Evolutionary conservation across 2,888 invertebrate species (phyloP).

Genomic region (Dryocosmus kuriphilus): DNA sequence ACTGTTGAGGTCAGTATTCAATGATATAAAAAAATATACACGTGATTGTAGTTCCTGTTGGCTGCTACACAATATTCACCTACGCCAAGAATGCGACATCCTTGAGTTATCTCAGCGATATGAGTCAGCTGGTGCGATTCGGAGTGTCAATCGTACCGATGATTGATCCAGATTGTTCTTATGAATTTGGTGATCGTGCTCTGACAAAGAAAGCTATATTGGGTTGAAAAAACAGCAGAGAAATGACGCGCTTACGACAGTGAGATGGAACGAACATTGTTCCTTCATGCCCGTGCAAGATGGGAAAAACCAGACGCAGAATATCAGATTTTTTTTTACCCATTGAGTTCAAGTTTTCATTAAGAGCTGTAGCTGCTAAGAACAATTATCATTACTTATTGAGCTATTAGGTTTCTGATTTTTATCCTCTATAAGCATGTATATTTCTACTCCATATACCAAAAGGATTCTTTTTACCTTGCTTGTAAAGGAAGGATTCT

Average conservation of each 20-base stretch:
- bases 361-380: neutral
- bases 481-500: no score
- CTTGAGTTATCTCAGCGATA: conserved; percentile 31
- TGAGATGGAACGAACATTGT: conserved; percentile 9
- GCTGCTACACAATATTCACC: neutral
- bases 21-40: neutral
- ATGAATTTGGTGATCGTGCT: neutral
- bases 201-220: neutral
- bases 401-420: neutral
- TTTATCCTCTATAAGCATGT: neutral
- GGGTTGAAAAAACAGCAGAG: neutral
- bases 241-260: neutral
- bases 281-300: conserved; percentile 6
- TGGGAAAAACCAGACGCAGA: conserved; percentile 6
- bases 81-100: conserved; percentile 25
- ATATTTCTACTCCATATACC: neutral
- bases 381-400: neutral
- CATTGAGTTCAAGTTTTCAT: neutral
- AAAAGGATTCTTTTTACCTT: no score
- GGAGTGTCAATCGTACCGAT: neutral
- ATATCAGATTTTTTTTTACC: neutral
- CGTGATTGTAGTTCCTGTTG: conserved; percentile 22
- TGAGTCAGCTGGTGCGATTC: neutral
- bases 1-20: conserved; percentile 8
- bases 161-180: neutral